Conservation (phyloP, 2,888 invertebrate species). For the Lasius platythorax region DNA sequence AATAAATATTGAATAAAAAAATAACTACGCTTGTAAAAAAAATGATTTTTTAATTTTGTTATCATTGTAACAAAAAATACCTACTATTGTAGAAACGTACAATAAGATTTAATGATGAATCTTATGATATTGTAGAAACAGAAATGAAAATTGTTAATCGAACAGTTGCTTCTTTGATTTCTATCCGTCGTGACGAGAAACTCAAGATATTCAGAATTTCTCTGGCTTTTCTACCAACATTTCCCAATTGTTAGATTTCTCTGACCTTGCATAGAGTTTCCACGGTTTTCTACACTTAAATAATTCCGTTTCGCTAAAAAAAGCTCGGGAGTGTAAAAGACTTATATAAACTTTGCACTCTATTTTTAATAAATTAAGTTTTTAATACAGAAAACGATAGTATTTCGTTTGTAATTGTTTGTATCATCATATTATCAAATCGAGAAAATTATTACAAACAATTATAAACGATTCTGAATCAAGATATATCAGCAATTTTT, state of each 20-base stretch:
- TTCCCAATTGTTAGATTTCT: slow-evolving; percentile 25
- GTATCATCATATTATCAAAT: not conserved
- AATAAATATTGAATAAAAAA: not conserved
- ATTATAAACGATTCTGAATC: not conserved
- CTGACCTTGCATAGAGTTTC: slow-evolving; percentile 26
- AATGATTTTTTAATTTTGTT: not conserved
- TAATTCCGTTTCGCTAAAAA: not conserved
- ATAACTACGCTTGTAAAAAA: not conserved
- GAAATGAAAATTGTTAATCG: not conserved
- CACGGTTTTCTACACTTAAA: not conserved
- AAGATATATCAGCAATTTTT: not conserved
- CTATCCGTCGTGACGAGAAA: not conserved
- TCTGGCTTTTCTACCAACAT: not conserved
- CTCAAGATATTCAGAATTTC: not conserved
- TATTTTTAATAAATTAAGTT: not conserved
- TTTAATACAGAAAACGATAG: not conserved
- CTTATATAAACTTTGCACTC: not conserved
- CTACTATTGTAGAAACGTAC: not conserved
- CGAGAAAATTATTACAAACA: not conserved
- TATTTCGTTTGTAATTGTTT: not conserved
- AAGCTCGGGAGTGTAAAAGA: not conserved
- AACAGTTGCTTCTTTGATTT: slow-evolving; percentile 8
- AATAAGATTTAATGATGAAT: slow-evolving; percentile 20
- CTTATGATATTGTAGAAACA: not conserved
- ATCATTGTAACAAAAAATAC: not conserved